Evolutionary conservation across 2,888 invertebrate genomes (phyloP), one percentile per base, ranked within the genome.

Genomic region (Cosmia pyralina): DNA sequence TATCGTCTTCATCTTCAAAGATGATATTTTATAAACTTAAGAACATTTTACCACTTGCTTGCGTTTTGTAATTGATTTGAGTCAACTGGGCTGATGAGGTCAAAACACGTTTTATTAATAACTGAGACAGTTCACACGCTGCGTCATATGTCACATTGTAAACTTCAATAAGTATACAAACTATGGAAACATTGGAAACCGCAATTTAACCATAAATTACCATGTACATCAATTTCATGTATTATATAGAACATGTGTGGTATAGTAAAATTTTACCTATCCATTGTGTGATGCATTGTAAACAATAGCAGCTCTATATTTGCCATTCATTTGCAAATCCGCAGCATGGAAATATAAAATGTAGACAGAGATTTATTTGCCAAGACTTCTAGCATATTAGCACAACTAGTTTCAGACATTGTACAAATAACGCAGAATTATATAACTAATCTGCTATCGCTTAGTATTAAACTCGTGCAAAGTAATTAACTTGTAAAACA

Each of bases 51-150:
- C 38, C 66, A 59, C 53, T 67, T 69, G 63, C 48, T 53, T 55
- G 44, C 38, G 19, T 74, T 55, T 58, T n/a, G 38, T 69, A 83
- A 74, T 77, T 73, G 41, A 64, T 77, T 71, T 72, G 58, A 65
- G 72, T 78, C 65, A 83, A 76, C 70, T 62, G 62, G 28, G 10
- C 41, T 58, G 63, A 57, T 59, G 69, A 72, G 82, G 82, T 74
- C 75, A 67, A 65, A 46, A 68, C 55, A 59, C 46, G 55, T 52
- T 65, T 57, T 58, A 44, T 59, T 67, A 62, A 57, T 57, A 64
- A 66, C 38, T 65, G 44, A 63, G 55, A 50, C 28, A 69, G 66
- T 67, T 81, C 75, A 22, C 84, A 80, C 72, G 72, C 55, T 19
- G 19, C 65, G 60, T 70, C 41, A 48, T 74, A 38, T 8, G 50